Conservation (phyloP, 2,797 vertebrate genomes). For the Argyrosomus regius region DNA sequence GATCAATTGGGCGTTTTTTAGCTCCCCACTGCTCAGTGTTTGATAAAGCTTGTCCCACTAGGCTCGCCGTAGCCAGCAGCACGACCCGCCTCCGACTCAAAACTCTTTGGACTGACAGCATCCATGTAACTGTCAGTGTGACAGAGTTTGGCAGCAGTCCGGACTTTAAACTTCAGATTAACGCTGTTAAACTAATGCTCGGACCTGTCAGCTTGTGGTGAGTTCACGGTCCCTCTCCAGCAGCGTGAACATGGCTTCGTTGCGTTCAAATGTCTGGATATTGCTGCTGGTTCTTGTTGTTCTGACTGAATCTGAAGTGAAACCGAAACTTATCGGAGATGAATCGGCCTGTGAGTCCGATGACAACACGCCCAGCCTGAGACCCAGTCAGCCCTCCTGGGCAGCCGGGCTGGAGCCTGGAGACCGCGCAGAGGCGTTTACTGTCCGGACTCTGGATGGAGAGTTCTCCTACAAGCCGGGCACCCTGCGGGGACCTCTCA, state of each 20-base stretch:
- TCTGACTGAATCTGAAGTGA: constrained; percentile 8
- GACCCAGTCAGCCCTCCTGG: background rate
- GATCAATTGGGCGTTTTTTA: background rate
- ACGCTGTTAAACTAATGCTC: background rate
- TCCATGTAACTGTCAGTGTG: no score
- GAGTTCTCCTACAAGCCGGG: constrained; percentile 75
- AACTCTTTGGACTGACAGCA: background rate
- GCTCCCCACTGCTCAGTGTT: background rate
- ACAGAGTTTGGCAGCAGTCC: no score
- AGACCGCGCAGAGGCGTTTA: constrained; percentile 74
- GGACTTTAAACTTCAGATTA: fast-evolving
- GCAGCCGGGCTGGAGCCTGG: constrained; percentile 76
- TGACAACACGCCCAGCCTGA: background rate
- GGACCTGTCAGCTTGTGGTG: background rate
- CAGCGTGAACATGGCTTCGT: constrained; percentile 45
- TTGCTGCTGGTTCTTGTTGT: constrained; percentile 43
- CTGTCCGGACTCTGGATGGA: constrained; percentile 80
- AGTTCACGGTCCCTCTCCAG: constrained; percentile 21
- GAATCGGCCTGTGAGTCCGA: background rate
- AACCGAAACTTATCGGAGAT: constrained; percentile 23
- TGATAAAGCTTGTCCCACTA: fast-evolving
- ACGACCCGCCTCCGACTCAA: constrained; percentile 45
- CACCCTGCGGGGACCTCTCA: constrained; percentile 48
- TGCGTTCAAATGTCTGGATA: constrained; percentile 23
- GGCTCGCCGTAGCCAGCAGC: constrained; percentile 56